A percentile compares a stretch with the other conserved stretches of the same genome.
Conservation (phyloP, 2,888 invertebrate genomes). For the Cantharis flavilabris region DNA sequence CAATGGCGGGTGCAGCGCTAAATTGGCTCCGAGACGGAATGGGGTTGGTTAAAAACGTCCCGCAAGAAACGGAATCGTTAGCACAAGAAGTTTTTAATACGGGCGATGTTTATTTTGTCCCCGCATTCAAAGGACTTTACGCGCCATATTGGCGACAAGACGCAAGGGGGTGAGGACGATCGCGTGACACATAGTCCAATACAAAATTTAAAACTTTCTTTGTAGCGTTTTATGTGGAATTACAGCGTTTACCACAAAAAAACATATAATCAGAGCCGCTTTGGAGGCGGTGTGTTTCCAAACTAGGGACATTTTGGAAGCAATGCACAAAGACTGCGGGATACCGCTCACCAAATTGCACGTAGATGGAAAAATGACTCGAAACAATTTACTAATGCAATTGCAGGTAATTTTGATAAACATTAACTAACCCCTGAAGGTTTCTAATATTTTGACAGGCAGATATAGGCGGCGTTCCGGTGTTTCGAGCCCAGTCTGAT, state of each 20-base stretch:
- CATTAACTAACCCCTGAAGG: neutral
- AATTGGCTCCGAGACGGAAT: constrained; percentile 94
- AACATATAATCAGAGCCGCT: constrained; percentile 92
- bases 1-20: constrained; percentile 89
- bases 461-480: constrained; percentile 88
- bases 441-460: constrained; percentile 58
- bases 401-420: constrained; percentile 63
- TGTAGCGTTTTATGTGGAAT: constrained; percentile 83
- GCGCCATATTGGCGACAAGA: constrained; percentile 98
- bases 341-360: constrained; percentile 78
- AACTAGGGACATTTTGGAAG: constrained; percentile 90
- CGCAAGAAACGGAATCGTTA: constrained; percentile 66
- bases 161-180: constrained; percentile 78
- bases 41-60: constrained; percentile 76
- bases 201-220: constrained; percentile 3
- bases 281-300: constrained; percentile 97
- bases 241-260: constrained; percentile 89
- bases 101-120: constrained; percentile 97
- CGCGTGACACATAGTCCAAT: too few relatives aligned
- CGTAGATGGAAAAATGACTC: constrained; percentile 93
- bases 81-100: constrained; percentile 75
- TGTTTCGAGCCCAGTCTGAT: constrained; percentile 82
- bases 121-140: constrained; percentile 95
- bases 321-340: constrained; percentile 94
- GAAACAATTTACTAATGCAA: constrained; percentile 91